These are phyloP conservation scores for Drosophila gaucha DNA, from an alignment of 2,888 invertebrate genomes.

Conservation along the genomic window DNA sequence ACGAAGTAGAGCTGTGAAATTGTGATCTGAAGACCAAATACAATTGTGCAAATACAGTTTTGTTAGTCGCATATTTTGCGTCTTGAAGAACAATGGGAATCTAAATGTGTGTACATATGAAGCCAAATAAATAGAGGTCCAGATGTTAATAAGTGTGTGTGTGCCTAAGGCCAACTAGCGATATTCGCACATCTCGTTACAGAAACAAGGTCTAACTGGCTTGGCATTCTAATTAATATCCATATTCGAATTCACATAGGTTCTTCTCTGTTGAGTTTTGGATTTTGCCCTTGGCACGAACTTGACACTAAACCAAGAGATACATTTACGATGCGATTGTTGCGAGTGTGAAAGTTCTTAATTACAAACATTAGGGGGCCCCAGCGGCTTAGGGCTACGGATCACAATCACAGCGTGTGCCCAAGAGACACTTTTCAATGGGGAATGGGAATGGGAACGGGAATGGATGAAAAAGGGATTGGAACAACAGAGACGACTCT, in stretches of 20 bases:
- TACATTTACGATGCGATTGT: conserved; percentile 82
- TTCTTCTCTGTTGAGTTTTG: conserved; percentile 18
- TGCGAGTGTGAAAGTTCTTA: conserved; percentile 85
- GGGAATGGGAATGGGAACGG: conserved; percentile 27
- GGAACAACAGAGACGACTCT: conserved; percentile 25
- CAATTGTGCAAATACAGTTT: conserved; percentile 65
- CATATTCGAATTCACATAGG: conserved; percentile 25
- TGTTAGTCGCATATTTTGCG: conserved; percentile 44
- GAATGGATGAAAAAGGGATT: conserved; percentile 34
- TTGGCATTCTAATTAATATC: conserved; percentile 67
- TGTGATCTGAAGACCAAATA: conserved; percentile 43
- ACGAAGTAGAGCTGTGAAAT: conserved; percentile 27
- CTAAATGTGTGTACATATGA: conserved; percentile 25
- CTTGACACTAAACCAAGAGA: conserved; percentile 76
- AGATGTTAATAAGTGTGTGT: conserved; percentile 26
- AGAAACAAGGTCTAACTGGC: background rate
- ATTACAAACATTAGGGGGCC: conserved; percentile 83
- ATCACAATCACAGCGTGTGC: conserved; percentile 74
- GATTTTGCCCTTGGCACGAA: conserved; percentile 68
- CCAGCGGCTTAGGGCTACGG: conserved; percentile 70
- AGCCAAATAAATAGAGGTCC: conserved; percentile 42
- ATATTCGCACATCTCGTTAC: conserved; percentile 30
- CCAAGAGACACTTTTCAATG: conserved; percentile 79
- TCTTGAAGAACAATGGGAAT: conserved; percentile 24
- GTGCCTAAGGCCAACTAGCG: conserved; percentile 5